Evolutionary conservation across 2,113 vertebrate species (phyloP).

Genomic region (Zapus hudsonius): DNA sequence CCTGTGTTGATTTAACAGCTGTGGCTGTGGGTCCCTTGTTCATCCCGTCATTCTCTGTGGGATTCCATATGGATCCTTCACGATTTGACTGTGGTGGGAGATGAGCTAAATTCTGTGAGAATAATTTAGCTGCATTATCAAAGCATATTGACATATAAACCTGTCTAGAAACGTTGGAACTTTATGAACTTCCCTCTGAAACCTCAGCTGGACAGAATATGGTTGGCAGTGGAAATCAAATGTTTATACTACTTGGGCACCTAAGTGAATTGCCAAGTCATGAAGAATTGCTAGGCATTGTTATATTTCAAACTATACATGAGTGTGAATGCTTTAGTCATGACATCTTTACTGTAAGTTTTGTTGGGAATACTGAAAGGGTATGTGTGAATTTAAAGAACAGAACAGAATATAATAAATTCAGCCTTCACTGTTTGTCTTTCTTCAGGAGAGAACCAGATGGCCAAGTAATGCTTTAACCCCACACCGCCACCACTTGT

Average conservation of each 20-base stretch:
- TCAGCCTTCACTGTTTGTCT: background rate
- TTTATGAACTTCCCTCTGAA: constrained; percentile 69
- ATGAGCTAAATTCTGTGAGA: constrained; percentile 48
- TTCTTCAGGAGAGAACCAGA: constrained; percentile 27
- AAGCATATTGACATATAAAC: constrained; percentile 65
- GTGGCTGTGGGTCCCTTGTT: no score
- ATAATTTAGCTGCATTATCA: constrained; percentile 64
- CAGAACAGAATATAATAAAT: background rate
- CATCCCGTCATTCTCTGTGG: no score
- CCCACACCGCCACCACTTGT: background rate
- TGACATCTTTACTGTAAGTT: background rate
- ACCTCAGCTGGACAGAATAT: constrained; percentile 43
- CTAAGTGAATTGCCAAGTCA: constrained; percentile 54
- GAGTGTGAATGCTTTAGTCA: background rate
- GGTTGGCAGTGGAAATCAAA: constrained; percentile 52
- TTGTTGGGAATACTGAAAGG: background rate
- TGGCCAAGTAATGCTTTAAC: constrained; percentile 3
- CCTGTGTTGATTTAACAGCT: no score
- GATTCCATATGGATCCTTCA: no score
- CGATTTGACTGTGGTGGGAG: no score
- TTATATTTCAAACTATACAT: constrained; percentile 29
- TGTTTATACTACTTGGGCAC: background rate
- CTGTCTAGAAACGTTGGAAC: constrained; percentile 59
- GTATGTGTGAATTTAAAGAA: background rate
- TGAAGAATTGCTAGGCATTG: background rate